Evolutionary conservation across 2,113 vertebrate genomes (phyloP).

Genomic region (Perca fluviatilis): DNA sequence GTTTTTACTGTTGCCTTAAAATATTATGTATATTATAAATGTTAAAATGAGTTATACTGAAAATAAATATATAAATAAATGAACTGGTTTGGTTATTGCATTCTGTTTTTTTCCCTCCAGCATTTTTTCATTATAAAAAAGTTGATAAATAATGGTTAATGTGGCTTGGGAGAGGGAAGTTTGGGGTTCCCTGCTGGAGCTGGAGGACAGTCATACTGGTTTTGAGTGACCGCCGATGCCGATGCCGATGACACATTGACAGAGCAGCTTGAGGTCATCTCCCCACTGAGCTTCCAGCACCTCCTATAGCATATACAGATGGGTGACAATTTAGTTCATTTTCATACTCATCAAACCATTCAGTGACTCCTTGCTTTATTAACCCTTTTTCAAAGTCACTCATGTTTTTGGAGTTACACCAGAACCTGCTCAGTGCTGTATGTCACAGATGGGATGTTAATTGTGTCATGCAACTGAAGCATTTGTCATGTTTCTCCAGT

Average conservation of each 20-base stretch:
- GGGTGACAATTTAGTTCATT: background rate
- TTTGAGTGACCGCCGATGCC: no score
- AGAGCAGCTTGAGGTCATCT: background rate
- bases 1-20: no score
- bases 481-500: background rate
- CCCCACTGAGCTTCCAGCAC: background rate
- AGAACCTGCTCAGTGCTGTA: background rate
- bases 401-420: background rate
- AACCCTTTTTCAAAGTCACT: background rate
- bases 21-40: no score
- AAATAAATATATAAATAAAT: background rate
- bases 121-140: background rate
- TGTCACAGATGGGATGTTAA: background rate
- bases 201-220: no score
- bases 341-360: background rate
- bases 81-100: background rate
- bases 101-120: no score
- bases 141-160: background rate
- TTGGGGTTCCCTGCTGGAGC: no score
- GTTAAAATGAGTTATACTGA: background rate
- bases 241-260: background rate
- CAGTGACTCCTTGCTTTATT: background rate
- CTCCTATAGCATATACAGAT: background rate
- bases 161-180: no score
- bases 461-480: background rate